A percentile compares a stretch with the other conserved stretches of the same genome.
phyloP scores from a whole-genome alignment of 2,888 invertebrate species.

The Xestia rhomboidea region DNA sequence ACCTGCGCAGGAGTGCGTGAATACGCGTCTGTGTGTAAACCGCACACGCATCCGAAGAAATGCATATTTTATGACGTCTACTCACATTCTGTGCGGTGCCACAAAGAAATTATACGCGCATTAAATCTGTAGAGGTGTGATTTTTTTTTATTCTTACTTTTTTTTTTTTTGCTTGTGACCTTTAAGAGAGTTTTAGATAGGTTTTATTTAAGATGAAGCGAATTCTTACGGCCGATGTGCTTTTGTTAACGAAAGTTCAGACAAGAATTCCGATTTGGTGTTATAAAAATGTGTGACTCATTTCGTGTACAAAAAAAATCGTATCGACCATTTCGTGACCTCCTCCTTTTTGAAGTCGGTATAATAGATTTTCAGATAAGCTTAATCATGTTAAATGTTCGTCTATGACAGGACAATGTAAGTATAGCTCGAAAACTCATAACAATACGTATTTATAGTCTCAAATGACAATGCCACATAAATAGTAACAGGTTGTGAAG shows the following conservation, averaged over 20 bases:
- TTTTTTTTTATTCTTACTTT: conserved; percentile 74
- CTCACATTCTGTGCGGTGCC: conserved; percentile 90
- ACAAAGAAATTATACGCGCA: conserved; percentile 91
- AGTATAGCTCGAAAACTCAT: conserved; percentile 9
- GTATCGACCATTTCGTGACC: neutral
- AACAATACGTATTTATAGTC: conserved; percentile 30
- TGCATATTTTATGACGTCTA: conserved; percentile 91
- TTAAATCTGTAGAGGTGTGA: conserved; percentile 89
- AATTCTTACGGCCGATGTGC: conserved; percentile 54
- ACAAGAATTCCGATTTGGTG: conserved; percentile 26
- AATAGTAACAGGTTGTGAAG: conserved; percentile 56
- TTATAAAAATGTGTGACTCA: conserved; percentile 7
- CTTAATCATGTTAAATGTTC: conserved; percentile 2
- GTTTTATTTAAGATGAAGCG: conserved; percentile 62
- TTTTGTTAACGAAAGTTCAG: conserved; percentile 51
- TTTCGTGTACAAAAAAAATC: conserved; percentile 14
- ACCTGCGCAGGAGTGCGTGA: conserved; percentile 53
- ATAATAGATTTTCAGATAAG: conserved; percentile 9
- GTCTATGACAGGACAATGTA: conserved; percentile 45
- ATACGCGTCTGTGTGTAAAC: conserved; percentile 64
- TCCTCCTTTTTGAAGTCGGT: neutral
- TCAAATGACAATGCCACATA: conserved; percentile 52
- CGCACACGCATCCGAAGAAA: conserved; percentile 87
- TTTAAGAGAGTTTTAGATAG: conserved; percentile 69
- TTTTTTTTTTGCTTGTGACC: conserved; percentile 74